Evolutionary conservation across 53 echinoderm and acorn worm genomes (phyloP), one percentile per base, ranked within the genome.

Genomic region (Hippasteria phrygiana): DNA sequence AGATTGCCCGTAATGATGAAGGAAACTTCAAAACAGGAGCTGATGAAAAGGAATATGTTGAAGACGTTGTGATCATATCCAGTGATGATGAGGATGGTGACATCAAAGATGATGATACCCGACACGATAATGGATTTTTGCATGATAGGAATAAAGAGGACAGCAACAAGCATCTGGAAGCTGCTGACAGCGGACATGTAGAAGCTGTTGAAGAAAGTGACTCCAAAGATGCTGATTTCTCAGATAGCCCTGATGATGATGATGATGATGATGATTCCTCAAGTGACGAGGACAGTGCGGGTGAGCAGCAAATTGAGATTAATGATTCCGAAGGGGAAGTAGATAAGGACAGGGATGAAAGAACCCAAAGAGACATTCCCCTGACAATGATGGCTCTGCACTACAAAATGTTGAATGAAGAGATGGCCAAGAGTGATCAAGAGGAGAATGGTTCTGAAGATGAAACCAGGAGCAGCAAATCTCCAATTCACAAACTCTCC

Each of bases 371-470:
- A 5, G 87, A 73, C 87, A 65, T 73, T 37, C 87, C 71, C 8
- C 22, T 71, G 73, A 53, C 72, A 1, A 87, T 71, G 71, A 73
- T 73, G 51, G 71, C 87, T 40, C 55, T 73, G 17, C 87, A 71
- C 71, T 87, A 71, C 55, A 54, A 46, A 47, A 48, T 56, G 41
- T 28, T 87, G 39, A 71, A 87, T 71, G 54, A 73, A 70, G 77
- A 63, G 14, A 88, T 63, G 22, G 62, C 29, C 36, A 43, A 45
- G 43, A 63, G 22, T 59, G 39, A 37, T 17, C 41, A 37, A 24
- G 87, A 88, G 43, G 34, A 81, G 1, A 3, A 64, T 22, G 83
- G 43, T 5, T 45, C 37, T 47, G 46, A 77, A 12, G 41, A 55
- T 14, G 70, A 27, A 33, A 41, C 29, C 7, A 37, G n/a, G 47